Base-by-base conservation (phyloP, 2,113 vertebrate species). In the Clupea harengus region DNA sequence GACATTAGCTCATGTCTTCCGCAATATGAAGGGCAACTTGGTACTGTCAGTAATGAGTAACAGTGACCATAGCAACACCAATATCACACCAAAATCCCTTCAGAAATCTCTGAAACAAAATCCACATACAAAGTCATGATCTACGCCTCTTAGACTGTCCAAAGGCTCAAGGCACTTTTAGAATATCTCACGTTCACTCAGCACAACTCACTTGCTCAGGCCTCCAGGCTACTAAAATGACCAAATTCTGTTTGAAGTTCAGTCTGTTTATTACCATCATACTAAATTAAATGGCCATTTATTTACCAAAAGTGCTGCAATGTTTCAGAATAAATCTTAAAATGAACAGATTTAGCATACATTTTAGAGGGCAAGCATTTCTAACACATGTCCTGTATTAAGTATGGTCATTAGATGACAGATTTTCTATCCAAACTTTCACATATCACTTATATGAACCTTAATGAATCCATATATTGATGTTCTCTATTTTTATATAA, bases 51-150 rank as follows among this genome's bases (percentile, higher is more conserved):
- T 72, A 32, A 72, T 8, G 15, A 72, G 25, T 72, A 72, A 72
- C 64, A 72, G 25, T 32, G 64, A 72, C 64, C 64, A 25, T 64
- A 22, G 57, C 57, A 64, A 64, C 57, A 64, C 57, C 57, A n/a
- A 64, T 6, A 64, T n/a, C 57, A 25, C 64, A 72, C n/a, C n/a
- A 13, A 72, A 6, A 72, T 84, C 82, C 78, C 32, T 81, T 52
- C 82, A 13, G 15, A 83, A 87, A 60, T 80, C 86, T 45, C 60
- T 82, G 75, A 54, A 60, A 25, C n/a, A 72, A 72, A 72, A 32
- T 15, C 25, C 25, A 72, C 64, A 32, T 72, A 72, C 25, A 32
- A 67, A 67, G n/a, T 72, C 64, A 28, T 32, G 64, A 72, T 13
- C 4, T 72, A 72, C 64, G 25, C 60, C 60, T 67, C 60, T 67